Base-by-base conservation (phyloP, 2,888 invertebrate species). In the Sinodicranocentrus sp. region DNA sequence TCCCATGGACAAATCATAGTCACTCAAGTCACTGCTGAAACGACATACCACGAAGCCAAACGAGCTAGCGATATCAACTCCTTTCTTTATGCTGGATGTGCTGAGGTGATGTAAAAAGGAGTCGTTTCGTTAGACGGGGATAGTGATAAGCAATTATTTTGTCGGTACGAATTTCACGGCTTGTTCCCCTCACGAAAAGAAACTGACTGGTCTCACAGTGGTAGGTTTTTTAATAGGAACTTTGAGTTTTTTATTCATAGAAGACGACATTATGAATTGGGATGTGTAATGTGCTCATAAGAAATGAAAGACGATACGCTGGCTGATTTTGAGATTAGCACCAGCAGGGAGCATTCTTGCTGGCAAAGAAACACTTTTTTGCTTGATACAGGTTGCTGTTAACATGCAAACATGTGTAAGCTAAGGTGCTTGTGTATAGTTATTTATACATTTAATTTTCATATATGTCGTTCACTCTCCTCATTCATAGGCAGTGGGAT, bases 131-230 rank as follows among this genome's bases (percentile, higher is more conserved):
- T n/a, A n/a, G n/a, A n/a, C n/a, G n/a, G n/a, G n/a, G 76, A 52
- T 75, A 28, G 25, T 77, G 76, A 77, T 54, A 59, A 59, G 68
- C 77, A 77, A 77, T 77, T 77, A 76, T 76, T 76, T 68, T 68
- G 68, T 68, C 77, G 28, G 77, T 68, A 68, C 23, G 17, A 77
- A 68, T 68, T 77, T 77, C 68, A 59, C 48, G 68, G 54, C 19
- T 77, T 57, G 68, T 59, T 57, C 17, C 52, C 17, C 2, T 33
- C 59, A 43, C 13, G 39, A 39, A 39, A 39, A 39, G 39, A 39
- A 39, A 39, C n/a, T n/a, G n/a, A n/a, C n/a, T n/a, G n/a, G n/a
- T n/a, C n/a, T n/a, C n/a, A n/a, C n/a, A n/a, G n/a, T n/a, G n/a
- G n/a, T n/a, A n/a, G n/a, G n/a, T n/a, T n/a, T n/a, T n/a, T n/a